phyloP scores from a whole-genome alignment of 2,797 vertebrate genomes.

The Manis javanica region DNA sequence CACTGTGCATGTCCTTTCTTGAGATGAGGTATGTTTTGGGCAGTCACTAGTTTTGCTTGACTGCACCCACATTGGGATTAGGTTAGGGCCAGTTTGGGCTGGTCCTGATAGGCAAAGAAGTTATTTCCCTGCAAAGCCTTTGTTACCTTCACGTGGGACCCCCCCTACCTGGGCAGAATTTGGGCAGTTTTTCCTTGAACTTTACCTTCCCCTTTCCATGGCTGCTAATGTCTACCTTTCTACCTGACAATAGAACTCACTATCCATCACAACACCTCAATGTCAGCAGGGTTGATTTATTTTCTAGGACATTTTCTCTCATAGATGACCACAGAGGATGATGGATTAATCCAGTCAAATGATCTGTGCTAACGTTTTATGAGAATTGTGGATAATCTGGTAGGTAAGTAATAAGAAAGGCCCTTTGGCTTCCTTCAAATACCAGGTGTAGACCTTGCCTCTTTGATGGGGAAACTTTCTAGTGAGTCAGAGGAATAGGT shows the following conservation, averaged over 20 bases:
- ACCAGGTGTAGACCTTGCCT: neutral
- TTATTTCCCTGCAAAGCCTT: too few relatives aligned
- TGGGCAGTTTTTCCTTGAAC: too few relatives aligned
- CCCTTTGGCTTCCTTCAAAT: neutral
- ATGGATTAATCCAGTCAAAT: neutral
- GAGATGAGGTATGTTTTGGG: too few relatives aligned
- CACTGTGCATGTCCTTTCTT: too few relatives aligned
- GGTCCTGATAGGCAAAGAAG: too few relatives aligned
- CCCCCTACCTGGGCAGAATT: too few relatives aligned
- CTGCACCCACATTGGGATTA: too few relatives aligned
- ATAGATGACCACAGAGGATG: neutral
- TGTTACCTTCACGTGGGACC: too few relatives aligned
- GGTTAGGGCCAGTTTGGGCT: too few relatives aligned
- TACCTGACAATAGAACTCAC: neutral
- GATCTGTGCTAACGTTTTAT: neutral
- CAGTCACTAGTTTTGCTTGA: too few relatives aligned
- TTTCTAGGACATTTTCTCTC: neutral
- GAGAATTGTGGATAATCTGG: neutral
- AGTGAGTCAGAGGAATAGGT: neutral
- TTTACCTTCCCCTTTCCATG: too few relatives aligned
- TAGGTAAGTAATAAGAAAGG: neutral
- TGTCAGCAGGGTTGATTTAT: neutral
- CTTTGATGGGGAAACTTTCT: neutral
- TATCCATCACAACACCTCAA: neutral
- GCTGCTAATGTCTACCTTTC: too few relatives aligned